Base-by-base conservation (phyloP, 2,888 invertebrate genomes). In the Melieria picta region DNA sequence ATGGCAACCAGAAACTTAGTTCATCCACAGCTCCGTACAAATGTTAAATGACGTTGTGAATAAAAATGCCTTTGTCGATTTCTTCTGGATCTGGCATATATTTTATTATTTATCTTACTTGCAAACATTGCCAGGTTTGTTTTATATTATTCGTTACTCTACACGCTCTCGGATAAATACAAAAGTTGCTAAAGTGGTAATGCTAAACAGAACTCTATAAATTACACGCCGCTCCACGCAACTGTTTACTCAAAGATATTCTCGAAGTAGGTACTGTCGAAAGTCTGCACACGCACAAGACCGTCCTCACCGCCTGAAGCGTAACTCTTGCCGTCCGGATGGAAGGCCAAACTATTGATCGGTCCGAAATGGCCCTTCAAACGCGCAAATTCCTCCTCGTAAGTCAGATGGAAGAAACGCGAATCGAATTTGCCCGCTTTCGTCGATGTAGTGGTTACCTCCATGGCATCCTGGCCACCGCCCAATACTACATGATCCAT, bases 351-450 rank as follows among this genome's bases (percentile, higher is more conserved):
- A 88, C 97, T 97, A 90, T 99, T 99, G 82, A 99, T 99, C 2
- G 99, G 99, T 80, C 99, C 99, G 85, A 99, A 99, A 88, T 99
- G 99, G 71, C 99, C 99, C 86, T 99, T 99, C n/a, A 99, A 93
- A 74, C 97, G 90, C 0, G 94, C 98, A 87, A 98, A 98, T 85
- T 98, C 98, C 84, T 98, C 97, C 88, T 98, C 98, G 87, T 97
- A 98, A 43, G 98, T 93, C 80, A 97, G 88, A 87, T 98, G 97
- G 90, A 94, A 99, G 89, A 98, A 96, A 60, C 92, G 87, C 87
- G 93, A 97, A 86, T 99, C 99, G 85, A 99, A 99, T 89, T 99
- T 99, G 67, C 99, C 99, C 74, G 95, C 92, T 79, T 96, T 91
- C 0, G 97, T 92, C 0, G 96, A 95, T 0, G 98, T 98, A 2